Conservation (phyloP, 2,888 invertebrate species). For the Yponomeuta plumbellus region DNA sequence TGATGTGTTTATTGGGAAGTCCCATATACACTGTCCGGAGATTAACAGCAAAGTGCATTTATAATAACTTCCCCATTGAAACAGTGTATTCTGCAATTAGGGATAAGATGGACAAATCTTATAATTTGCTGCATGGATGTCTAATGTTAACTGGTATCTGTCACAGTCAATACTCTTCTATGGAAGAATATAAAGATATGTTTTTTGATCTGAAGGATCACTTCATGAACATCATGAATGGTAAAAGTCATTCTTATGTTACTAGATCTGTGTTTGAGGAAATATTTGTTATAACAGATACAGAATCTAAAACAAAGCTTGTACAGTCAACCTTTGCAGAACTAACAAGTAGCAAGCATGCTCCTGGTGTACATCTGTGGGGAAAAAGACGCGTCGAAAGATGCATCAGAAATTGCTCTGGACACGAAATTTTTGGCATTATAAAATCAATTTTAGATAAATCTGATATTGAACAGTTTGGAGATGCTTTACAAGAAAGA, state of each 20-base stretch:
- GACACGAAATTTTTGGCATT: conserved; percentile 38
- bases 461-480: conserved; percentile 44
- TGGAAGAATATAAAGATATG: conserved; percentile 23
- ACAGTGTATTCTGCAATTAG: conserved; percentile 33
- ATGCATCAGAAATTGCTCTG: conserved; percentile 34
- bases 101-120: conserved; percentile 30
- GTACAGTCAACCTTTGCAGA: conserved; percentile 1
- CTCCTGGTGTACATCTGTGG: conserved; percentile 50
- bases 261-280: conserved; percentile 44
- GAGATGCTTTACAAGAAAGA: conserved; percentile 39
- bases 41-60: conserved; percentile 58
- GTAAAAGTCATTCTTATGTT: conserved; percentile 43
- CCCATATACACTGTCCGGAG: conserved; percentile 63
- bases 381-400: conserved; percentile 39
- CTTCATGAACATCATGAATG: conserved; percentile 29
- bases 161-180: conserved; percentile 32
- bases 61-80: conserved; percentile 51
- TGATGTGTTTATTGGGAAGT: conserved; percentile 52
- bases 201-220: conserved; percentile 32
- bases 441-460: conserved; percentile 36
- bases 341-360: conserved; percentile 30
- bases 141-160: conserved; percentile 45
- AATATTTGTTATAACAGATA: conserved; percentile 25
- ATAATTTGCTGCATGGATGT: conserved; percentile 59
- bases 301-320: not conserved